Base-by-base conservation (phyloP, 2,113 vertebrate genomes). In the Brachyistius frenatus region DNA sequence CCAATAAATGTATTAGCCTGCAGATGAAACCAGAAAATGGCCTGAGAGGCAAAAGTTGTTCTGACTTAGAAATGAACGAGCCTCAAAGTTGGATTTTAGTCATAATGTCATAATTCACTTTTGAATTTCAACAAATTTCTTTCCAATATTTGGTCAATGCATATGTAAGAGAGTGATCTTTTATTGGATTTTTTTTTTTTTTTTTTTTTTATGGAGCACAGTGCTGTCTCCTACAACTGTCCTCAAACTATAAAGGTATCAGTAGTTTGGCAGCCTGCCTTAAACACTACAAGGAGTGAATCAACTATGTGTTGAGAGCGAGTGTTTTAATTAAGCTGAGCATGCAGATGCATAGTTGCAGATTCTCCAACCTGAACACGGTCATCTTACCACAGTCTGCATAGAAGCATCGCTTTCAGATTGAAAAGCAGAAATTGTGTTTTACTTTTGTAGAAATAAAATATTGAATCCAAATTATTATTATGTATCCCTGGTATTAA, bases 1-100 rank as follows among this genome's bases (percentile, higher is more conserved):
- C 76, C 81, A 87, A 90, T 89, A 88, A 79, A 53, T 69, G 66
- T 54, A 52, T 78, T 46, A 81, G 65, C 44, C 70, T 7, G 47
- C 44, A 73, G 54, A 89, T 85, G 58, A 67, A 84, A 83, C 69
- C 53, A 36, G 41, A 63, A 66, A 76, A 87, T 65, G 47, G 66
- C 74, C 53, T 84, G 80, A 84, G 50, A 57, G 13, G 13, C 23
- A 68, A 75, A 83, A 30, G 41, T 69, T 76, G 35, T 10, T 76
- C 13, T 67, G 47, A 33, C 13, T 62, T 58, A 62, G 50, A 46
- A 69, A 66, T n/a, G 37, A 16, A 33, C n/a, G 23, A 44, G 58
- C 30, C 2, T 73, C 36, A 7, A 9, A 1, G 31, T 13, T 54
- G 41, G 5, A 47, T 66, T 57, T 70, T 14, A 64, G 5, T 5